A percentile compares a stretch with the other conserved stretches of the same genome.
Conservation (phyloP, 2,113 vertebrate species). For the Etheostoma cragini region DNA sequence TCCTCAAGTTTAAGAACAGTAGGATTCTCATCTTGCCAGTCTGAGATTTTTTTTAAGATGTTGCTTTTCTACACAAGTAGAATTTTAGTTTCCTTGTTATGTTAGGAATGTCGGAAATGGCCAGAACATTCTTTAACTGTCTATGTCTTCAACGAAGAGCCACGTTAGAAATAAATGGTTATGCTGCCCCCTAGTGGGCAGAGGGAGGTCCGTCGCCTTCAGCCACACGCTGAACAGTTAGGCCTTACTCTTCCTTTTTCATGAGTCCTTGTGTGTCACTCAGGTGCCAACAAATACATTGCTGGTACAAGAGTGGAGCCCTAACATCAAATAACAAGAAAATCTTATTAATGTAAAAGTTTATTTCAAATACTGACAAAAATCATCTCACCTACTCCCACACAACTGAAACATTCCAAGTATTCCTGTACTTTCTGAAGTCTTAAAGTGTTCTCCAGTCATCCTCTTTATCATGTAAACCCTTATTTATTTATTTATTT, state of each 20-base stretch:
- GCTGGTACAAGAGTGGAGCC: not conserved
- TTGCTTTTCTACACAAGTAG: not conserved
- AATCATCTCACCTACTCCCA: slow-evolving; percentile 72
- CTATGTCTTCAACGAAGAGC: too few relatives aligned
- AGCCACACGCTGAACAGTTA: too few relatives aligned
- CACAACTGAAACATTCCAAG: slow-evolving; percentile 77
- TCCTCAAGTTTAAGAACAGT: not conserved
- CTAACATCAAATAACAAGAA: not conserved
- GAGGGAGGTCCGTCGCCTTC: not conserved
- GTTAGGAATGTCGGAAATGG: not conserved
- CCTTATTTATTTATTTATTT: slow-evolving; percentile 35
- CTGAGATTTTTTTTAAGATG: not conserved
- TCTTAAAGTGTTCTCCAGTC: slow-evolving; percentile 75
- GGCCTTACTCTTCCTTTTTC: not conserved
- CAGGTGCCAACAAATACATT: not conserved
- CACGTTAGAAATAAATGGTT: not conserved
- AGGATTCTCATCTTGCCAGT: not conserved
- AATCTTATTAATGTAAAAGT: slow-evolving; percentile 84
- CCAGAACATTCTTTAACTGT: not conserved
- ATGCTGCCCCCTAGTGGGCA: slow-evolving; percentile 55
- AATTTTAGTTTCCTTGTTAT: not conserved
- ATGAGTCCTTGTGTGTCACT: too few relatives aligned
- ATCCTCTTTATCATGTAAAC: slow-evolving; percentile 67
- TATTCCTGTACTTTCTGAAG: slow-evolving; percentile 72
- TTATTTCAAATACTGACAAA: slow-evolving; percentile 88